A percentile compares a stretch with the other conserved stretches of the same genome.
These are phyloP conservation scores for Lagopus muta DNA, from an alignment of 2,113 vertebrate species.

Conservation along the genomic window DNA sequence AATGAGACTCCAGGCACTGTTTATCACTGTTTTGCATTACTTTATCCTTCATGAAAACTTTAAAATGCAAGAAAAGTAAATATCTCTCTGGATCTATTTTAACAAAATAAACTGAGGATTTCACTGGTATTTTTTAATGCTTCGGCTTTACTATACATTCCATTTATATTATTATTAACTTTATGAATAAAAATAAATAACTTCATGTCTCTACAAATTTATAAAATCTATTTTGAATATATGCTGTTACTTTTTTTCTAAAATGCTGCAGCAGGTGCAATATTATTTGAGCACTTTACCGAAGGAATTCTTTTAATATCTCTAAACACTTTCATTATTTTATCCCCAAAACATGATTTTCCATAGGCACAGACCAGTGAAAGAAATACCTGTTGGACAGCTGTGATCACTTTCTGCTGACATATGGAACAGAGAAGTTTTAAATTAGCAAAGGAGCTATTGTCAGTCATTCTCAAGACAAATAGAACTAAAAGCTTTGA, in stretches of 20 bases:
- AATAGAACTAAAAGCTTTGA: neutral
- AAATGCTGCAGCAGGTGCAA: neutral
- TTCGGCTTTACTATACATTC: neutral
- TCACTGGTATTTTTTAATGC: neutral
- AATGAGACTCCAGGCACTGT: neutral
- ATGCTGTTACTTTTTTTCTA: neutral
- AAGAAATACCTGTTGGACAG: neutral
- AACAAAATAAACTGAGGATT: neutral
- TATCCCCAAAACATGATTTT: neutral
- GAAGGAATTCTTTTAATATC: neutral
- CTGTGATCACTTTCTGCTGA: neutral
- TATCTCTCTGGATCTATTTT: neutral
- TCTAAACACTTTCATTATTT: neutral
- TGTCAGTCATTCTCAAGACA: neutral
- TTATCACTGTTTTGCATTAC: neutral
- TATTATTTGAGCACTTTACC: neutral
- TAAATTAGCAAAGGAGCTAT: neutral
- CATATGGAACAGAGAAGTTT: neutral
- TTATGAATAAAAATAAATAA: neutral
- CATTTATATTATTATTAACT: neutral
- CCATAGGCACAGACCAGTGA: neutral
- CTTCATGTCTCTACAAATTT: neutral
- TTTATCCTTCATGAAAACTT: neutral
- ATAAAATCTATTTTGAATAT: neutral
- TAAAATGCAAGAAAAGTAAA: neutral